These are phyloP conservation scores for Papio anubis DNA, from an alignment of 2,113 vertebrate species.

Conservation along the genomic window DNA sequence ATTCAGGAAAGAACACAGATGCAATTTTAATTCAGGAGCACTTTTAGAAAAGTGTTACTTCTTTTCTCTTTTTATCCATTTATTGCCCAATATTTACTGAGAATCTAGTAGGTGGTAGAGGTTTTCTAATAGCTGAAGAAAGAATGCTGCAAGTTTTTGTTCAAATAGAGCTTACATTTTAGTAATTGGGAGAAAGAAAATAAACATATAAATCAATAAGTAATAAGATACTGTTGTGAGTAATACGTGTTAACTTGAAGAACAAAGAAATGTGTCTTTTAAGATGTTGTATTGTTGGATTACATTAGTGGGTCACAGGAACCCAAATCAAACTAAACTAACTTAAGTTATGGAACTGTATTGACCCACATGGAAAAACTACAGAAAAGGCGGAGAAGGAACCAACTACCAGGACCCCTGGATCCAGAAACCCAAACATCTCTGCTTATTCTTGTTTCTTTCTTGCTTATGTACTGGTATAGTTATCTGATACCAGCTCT, in stretches of 20 bases:
- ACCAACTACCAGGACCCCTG: not conserved
- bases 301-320: not conserved
- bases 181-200: not conserved
- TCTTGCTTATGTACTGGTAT: not conserved
- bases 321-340: not conserved
- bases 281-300: not conserved
- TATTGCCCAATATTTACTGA: not conserved
- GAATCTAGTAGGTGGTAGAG: not conserved
- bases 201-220: not conserved
- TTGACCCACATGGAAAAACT: not conserved
- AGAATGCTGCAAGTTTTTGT: not conserved
- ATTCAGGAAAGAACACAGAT: not conserved
- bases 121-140: not conserved
- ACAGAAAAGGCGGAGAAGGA: not conserved
- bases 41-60: not conserved
- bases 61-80: not conserved
- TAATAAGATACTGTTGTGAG: not conserved
- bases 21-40: not conserved
- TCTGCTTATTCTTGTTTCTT: not conserved
- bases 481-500: not conserved
- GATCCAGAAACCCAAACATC: not conserved
- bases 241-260: not conserved
- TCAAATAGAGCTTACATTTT: not conserved
- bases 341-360: not conserved
- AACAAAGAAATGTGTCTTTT: not conserved